Evolutionary conservation across 2,113 vertebrate species (phyloP).

Genomic region (Nestor notabilis): DNA sequence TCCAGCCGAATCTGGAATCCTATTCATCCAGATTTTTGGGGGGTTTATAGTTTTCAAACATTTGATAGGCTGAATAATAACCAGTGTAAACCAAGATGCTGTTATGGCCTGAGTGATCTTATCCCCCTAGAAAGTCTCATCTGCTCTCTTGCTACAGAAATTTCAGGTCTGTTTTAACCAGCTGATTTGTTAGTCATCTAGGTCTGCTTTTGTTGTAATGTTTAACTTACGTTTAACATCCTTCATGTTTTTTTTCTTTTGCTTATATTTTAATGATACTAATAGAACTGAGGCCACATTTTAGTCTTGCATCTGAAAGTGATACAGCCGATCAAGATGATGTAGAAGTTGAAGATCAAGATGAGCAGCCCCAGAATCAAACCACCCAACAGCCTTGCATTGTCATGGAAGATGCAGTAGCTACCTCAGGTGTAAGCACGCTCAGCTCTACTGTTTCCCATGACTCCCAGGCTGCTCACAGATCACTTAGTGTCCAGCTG

Average conservation of each 20-base stretch:
- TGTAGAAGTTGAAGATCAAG: slow-evolving; percentile 83
- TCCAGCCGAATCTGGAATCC: background rate
- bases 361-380: slow-evolving; percentile 77
- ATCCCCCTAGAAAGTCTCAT: background rate
- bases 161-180: background rate
- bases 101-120: background rate
- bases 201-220: background rate
- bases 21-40: background rate
- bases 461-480: slow-evolving; percentile 87
- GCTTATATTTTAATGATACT: background rate
- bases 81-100: background rate
- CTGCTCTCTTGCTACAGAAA: background rate
- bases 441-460: slow-evolving; percentile 95
- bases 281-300: slow-evolving; percentile 94
- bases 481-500: slow-evolving; percentile 88
- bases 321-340: slow-evolving; percentile 93
- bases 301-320: slow-evolving; percentile 95
- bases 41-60: background rate
- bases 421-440: slow-evolving; percentile 96
- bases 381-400: slow-evolving; percentile 72
- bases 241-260: background rate
- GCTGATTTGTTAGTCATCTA: background rate
- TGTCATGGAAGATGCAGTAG: slow-evolving; percentile 87
- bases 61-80: background rate
- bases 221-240: background rate